phyloP scores from a whole-genome alignment of 2,113 vertebrate species.

The Condylura cristata region DNA sequence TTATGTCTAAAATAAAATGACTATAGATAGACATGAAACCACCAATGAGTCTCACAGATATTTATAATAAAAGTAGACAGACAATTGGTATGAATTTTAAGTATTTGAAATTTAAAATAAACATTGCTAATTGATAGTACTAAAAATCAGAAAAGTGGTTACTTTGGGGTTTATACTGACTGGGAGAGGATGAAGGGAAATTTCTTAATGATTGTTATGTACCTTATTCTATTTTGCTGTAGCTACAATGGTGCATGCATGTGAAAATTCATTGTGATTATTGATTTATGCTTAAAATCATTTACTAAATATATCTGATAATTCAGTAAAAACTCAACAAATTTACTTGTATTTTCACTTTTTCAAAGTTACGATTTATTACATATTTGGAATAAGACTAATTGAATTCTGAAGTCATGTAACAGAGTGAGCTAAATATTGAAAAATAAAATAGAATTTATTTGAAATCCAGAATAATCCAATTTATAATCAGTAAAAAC shows the following conservation, averaged over 20 bases:
- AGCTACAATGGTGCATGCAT: background rate
- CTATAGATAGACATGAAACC: background rate
- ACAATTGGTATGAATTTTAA: background rate
- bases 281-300: background rate
- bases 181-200: background rate
- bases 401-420: background rate
- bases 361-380: background rate
- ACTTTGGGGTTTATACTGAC: background rate
- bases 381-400: background rate
- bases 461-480: background rate
- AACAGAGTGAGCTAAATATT: background rate
- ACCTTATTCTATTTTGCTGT: background rate
- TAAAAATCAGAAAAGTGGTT: background rate
- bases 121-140: background rate
- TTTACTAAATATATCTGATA: background rate
- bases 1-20: background rate
- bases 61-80: background rate
- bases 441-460: background rate
- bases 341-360: background rate
- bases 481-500: background rate
- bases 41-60: background rate
- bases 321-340: background rate
- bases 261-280: background rate
- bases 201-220: background rate
- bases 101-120: background rate